Evolutionary conservation across 2,113 vertebrate species (phyloP).

Genomic region (Phodopus roborovskii): DNA sequence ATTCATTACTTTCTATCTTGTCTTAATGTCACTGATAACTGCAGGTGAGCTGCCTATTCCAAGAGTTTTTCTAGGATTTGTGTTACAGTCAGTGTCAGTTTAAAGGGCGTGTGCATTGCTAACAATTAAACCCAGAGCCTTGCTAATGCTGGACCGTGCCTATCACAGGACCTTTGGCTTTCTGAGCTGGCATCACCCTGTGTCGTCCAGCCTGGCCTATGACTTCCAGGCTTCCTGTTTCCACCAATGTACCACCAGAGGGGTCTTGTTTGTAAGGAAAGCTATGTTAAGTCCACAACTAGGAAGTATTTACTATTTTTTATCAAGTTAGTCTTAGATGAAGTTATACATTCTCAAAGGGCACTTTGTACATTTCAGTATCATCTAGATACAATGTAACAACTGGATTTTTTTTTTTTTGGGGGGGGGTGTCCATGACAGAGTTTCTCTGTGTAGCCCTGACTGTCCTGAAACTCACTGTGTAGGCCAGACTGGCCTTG

Average conservation of each 20-base stretch:
- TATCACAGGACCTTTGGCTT: not conserved
- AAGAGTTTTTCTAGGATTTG: not conserved
- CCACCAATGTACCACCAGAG: not conserved
- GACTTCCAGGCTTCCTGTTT: not conserved
- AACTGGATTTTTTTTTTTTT: not conserved
- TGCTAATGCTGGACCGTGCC: not conserved
- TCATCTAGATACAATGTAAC: not conserved
- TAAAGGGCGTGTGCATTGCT: not conserved
- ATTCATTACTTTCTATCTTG: conserved; percentile 51
- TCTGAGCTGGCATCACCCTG: too few species aligned
- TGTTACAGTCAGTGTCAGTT: conserved; percentile 11
- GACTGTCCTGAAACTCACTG: not conserved
- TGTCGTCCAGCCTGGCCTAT: not conserved
- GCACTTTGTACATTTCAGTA: not conserved
- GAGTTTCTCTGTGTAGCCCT: not conserved
- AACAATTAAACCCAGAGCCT: not conserved
- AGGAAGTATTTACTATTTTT: not conserved
- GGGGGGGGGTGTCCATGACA: too few species aligned
- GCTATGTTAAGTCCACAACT: not conserved
- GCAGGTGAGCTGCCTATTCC: not conserved
- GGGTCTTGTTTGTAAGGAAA: not conserved
- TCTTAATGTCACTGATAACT: conserved; percentile 57
- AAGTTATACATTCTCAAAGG: not conserved
- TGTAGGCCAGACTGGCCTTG: not conserved
- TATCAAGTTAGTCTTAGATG: not conserved